Conservation (phyloP, 2,113 vertebrate genomes). For the Coreoperca whiteheadi region DNA sequence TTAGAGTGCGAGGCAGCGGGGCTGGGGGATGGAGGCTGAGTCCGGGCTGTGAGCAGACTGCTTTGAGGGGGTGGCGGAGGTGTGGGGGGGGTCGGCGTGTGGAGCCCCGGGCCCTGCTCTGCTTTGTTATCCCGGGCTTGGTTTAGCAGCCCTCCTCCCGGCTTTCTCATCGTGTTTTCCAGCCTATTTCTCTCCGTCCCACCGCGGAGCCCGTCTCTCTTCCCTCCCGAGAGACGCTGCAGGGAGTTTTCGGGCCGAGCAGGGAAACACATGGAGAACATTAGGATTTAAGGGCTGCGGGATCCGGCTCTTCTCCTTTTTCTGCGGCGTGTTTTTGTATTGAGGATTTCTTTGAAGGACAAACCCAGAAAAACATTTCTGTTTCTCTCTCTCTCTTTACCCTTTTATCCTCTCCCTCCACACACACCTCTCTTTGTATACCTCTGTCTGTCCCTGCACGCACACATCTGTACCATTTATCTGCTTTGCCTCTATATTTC, state of each 20-base stretch:
- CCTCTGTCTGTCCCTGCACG: not conserved
- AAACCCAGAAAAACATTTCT: not conserved
- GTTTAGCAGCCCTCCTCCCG: not conserved
- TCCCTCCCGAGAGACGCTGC: not conserved
- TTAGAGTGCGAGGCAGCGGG: slow-evolving; percentile 51
- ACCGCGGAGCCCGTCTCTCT: not conserved
- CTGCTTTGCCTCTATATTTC: not conserved
- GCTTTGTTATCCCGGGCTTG: slow-evolving; percentile 67
- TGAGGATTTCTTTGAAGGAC: not conserved
- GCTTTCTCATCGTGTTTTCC: not conserved
- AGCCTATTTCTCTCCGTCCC: not conserved
- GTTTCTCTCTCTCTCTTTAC: not conserved
- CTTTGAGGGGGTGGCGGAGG: slow-evolving; percentile 43
- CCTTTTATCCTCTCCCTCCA: not conserved
- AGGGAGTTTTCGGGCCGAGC: not conserved
- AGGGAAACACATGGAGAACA: not conserved
- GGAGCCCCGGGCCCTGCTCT: slow-evolving; percentile 67
- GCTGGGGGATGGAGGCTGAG: slow-evolving; percentile 71
- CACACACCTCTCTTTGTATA: not conserved
- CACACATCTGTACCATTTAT: not conserved
- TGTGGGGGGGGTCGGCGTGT: slow-evolving; percentile 66
- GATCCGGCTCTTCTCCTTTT: not conserved
- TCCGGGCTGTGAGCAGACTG: slow-evolving; percentile 60
- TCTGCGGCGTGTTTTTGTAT: not conserved
- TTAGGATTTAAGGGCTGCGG: not conserved